These are phyloP conservation scores for Catostomus latipinnis DNA, from an alignment of 2,797 vertebrate genomes.

Conservation along the genomic window DNA sequence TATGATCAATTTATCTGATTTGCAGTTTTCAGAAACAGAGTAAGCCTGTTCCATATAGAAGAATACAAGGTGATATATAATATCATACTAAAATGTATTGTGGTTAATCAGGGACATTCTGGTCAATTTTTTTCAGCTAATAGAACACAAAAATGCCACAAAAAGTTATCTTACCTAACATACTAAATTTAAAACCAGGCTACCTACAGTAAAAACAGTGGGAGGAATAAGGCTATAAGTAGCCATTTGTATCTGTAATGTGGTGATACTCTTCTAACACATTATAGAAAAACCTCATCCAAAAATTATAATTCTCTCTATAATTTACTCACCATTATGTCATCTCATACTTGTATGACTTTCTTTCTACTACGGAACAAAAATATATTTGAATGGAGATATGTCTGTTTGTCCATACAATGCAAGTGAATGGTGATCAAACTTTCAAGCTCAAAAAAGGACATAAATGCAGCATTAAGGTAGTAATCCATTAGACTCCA, in stretches of 20 bases:
- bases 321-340: too few species aligned
- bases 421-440: too few species aligned
- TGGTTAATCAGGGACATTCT: too few species aligned
- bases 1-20: background rate
- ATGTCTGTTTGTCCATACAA: too few species aligned
- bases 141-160: background rate
- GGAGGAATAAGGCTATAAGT: slow-evolving; percentile 1
- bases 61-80: background rate
- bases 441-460: too few species aligned
- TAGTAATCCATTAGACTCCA: too few species aligned
- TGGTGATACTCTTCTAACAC: slow-evolving; percentile 7
- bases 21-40: background rate
- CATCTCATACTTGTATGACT: too few species aligned
- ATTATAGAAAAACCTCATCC: background rate
- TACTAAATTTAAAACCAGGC: background rate
- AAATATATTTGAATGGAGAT: too few species aligned
- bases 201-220: background rate
- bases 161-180: background rate
- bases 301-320: too few species aligned
- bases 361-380: too few species aligned
- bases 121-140: background rate
- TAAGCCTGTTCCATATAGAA: background rate
- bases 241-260: slow-evolving; percentile 11
- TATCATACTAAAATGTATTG: too few species aligned
- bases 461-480: too few species aligned